Base-by-base conservation (phyloP, 2,888 invertebrate species). In the Drosophila meridiana region DNA sequence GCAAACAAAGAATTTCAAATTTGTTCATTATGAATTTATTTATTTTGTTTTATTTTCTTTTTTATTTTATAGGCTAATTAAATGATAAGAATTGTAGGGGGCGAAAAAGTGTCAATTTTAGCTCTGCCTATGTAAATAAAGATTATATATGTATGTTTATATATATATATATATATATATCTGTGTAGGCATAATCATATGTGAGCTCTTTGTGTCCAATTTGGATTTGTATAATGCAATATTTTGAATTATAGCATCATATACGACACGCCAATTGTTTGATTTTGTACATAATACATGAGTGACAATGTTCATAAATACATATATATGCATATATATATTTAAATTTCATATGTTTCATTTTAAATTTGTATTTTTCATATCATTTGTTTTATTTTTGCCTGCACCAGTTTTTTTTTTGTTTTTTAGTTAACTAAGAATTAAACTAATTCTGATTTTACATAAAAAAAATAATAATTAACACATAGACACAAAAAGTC, bases 391-490 rank as follows among this genome's bases (percentile, higher is more conserved):
- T 64, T 64, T 65, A 68, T 72, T 73, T 80, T 85, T 89, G 85
- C 85, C 85, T 85, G 85, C 85, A 85, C 85, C 85, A 85, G 90
- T 85, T 87, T 62, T 60, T 26, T 52, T 26, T 36, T 28, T 34
- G 56, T 26, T 30, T 61, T 43, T 48, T 61, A 67, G 52, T 36
- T 80, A 72, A 74, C 71, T 69, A 73, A 65, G 60, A 50, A 77
- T 69, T 70, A 83, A 74, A 69, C 63, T 58, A 76, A 76, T 50
- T 50, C 64, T 52, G 56, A 56, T 56, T 56, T 42, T 53, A 36
- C 65, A 58, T 62, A 63, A 61, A 80, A 73, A 71, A 20, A 57
- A 71, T 61, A 57, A 45, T 63, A 42, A 58, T 72, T 68, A 80
- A 80, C 67, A 79, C 64, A 80, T 78, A 67, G 50, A 62, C 67